Evolutionary conservation across 2,888 invertebrate species (phyloP).

Genomic region (Eristalis arbustorum): DNA sequence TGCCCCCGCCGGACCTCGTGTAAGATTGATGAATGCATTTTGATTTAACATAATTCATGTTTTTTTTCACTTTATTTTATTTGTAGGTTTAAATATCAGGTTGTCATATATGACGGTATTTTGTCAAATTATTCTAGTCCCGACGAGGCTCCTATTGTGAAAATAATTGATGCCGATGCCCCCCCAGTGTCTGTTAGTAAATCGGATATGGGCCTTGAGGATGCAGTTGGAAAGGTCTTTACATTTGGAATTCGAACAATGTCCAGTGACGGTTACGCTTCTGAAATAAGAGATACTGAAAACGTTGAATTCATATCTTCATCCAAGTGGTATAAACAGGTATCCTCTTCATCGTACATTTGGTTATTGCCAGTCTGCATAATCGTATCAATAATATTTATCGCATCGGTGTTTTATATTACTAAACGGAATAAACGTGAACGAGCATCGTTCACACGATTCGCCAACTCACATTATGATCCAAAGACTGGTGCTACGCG

Average conservation of each 20-base stretch:
- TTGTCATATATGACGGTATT: conserved; percentile 84
- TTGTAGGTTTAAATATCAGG: conserved; percentile 83
- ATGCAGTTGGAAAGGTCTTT: conserved; percentile 82
- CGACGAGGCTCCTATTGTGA: conserved; percentile 78
- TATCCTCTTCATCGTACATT: conserved; percentile 46
- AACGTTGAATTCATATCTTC: conserved; percentile 71
- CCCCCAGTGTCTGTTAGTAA: conserved; percentile 80
- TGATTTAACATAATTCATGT: not conserved
- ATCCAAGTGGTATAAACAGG: conserved; percentile 69
- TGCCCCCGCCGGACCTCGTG: not conserved
- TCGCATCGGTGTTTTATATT: conserved; percentile 82
- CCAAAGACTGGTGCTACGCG: conserved; percentile 92
- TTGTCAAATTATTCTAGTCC: conserved; percentile 81
- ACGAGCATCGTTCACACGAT: conserved; percentile 89
- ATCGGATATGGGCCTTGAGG: conserved; percentile 80
- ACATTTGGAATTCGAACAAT: conserved; percentile 84
- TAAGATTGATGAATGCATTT: not conserved
- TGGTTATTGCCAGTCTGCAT: conserved; percentile 71
- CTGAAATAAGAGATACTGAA: conserved; percentile 73
- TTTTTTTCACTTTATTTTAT: conserved; percentile 41
- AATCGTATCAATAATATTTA: conserved; percentile 82
- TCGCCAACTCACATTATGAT: conserved; percentile 92
- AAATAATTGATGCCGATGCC: conserved; percentile 79
- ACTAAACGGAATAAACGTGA: conserved; percentile 88
- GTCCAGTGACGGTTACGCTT: conserved; percentile 79